These are phyloP conservation scores for Eugnorisma glareosa DNA, from an alignment of 2,888 invertebrate genomes.

Conservation along the genomic window DNA sequence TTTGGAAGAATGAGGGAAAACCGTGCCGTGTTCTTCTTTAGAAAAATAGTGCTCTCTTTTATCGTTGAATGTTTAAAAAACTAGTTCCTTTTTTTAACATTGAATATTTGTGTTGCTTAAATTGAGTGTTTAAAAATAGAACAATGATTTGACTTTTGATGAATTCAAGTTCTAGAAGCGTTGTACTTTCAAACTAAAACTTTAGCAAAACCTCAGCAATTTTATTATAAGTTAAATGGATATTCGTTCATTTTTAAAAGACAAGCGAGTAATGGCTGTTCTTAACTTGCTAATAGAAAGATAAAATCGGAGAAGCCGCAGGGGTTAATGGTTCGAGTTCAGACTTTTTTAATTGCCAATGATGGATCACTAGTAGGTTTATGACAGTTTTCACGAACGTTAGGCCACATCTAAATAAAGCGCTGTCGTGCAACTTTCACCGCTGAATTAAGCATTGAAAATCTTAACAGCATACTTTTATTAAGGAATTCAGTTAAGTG, in stretches of 20 bases:
- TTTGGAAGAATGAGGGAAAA: conserved; percentile 28
- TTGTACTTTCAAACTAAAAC: conserved; percentile 3
- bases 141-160: not conserved
- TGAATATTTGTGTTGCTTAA: not conserved
- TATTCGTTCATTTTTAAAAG: conserved; percentile 32
- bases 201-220: conserved; percentile 14
- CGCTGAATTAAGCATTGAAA: not conserved
- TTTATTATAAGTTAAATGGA: conserved; percentile 39
- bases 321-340: conserved; percentile 27
- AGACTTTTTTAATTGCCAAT: not conserved
- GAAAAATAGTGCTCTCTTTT: conserved; percentile 22
- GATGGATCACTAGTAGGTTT: not conserved
- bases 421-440: not conserved
- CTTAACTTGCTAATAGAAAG: conserved; percentile 49
- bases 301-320: conserved; percentile 16
- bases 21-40: conserved; percentile 23
- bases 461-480: too few relatives aligned
- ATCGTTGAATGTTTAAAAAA: conserved; percentile 5
- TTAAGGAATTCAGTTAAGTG: not conserved
- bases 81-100: conserved; percentile 6
- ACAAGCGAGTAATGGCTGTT: conserved; percentile 44
- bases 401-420: not conserved
- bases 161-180: conserved; percentile 1
- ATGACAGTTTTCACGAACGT: not conserved
- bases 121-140: not conserved